phyloP scores from a whole-genome alignment of 2,888 invertebrate species.

The Thymelicus sylvestris region DNA sequence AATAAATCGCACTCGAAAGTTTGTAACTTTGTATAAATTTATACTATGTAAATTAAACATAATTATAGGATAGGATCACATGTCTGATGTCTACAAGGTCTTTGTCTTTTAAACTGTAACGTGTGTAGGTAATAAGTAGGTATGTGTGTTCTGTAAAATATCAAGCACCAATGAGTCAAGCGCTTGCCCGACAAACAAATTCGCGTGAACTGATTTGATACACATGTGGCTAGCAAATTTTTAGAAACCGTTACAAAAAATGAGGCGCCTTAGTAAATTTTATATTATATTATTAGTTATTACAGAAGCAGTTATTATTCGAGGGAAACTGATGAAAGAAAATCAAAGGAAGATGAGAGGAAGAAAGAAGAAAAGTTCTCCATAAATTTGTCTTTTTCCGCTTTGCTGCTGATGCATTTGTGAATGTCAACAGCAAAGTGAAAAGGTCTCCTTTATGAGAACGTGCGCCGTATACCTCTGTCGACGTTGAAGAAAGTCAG shows the following conservation, averaged over 20 bases:
- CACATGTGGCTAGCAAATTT: constrained; percentile 19
- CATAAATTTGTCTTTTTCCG: constrained; percentile 85
- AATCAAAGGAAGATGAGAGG: constrained; percentile 42
- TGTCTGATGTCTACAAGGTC: background rate
- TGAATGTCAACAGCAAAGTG: constrained; percentile 82
- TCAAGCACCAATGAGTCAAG: constrained; percentile 3
- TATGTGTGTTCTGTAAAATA: constrained; percentile 1
- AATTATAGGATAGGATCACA: background rate
- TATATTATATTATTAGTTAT: too few species aligned
- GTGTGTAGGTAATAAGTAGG: background rate
- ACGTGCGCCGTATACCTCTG: constrained; percentile 57
- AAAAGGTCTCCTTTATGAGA: constrained; percentile 85
- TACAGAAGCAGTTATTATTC: too few species aligned
- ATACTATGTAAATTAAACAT: background rate
- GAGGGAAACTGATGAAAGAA: background rate
- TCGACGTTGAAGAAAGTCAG: background rate
- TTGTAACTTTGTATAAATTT: too few species aligned
- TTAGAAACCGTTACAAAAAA: background rate
- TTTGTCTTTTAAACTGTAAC: background rate
- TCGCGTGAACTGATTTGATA: background rate
- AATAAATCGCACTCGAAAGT: too few species aligned
- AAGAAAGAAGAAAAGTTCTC: constrained; percentile 68
- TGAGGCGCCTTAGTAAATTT: too few species aligned
- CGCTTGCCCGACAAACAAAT: constrained; percentile 8
- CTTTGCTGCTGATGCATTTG: constrained; percentile 83